Evolutionary conservation across 2,888 invertebrate genomes (phyloP).

Genomic region (Morinoia aosen): DNA sequence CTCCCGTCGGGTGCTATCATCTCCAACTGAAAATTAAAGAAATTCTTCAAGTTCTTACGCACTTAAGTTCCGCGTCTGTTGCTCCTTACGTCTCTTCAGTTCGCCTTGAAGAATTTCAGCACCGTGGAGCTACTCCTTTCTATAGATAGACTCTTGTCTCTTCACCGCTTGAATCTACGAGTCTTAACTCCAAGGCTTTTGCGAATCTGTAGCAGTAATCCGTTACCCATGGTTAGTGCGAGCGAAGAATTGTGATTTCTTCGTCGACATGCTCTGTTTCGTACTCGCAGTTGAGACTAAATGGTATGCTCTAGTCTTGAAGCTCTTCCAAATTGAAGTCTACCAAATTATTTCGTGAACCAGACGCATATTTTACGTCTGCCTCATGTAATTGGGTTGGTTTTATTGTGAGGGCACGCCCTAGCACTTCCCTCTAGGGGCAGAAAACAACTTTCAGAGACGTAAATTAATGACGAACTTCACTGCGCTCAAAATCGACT

Average conservation of each 20-base stretch:
- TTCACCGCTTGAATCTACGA: neutral
- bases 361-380: neutral
- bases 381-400: neutral
- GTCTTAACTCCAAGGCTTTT: neutral
- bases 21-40: conserved; percentile 28
- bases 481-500: neutral
- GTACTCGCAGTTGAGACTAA: neutral
- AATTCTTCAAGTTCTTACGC: conserved; percentile 20
- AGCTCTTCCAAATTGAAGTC: too few species aligned
- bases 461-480: neutral
- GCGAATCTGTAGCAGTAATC: neutral
- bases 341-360: neutral
- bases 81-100: neutral
- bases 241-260: neutral
- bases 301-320: neutral
- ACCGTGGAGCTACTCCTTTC: neutral
- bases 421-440: neutral
- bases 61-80: neutral
- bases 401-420: neutral
- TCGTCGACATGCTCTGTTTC: neutral
- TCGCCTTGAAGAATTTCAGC: conserved; percentile 30
- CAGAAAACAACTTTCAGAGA: neutral
- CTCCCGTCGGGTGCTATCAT: conserved; percentile 19
- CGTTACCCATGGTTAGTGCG: neutral
- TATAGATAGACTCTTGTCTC: neutral